A percentile compares a stretch with the other conserved stretches of the same genome.
phyloP scores from a whole-genome alignment of 2,888 invertebrate genomes.

The Sylvicola cinctus region DNA sequence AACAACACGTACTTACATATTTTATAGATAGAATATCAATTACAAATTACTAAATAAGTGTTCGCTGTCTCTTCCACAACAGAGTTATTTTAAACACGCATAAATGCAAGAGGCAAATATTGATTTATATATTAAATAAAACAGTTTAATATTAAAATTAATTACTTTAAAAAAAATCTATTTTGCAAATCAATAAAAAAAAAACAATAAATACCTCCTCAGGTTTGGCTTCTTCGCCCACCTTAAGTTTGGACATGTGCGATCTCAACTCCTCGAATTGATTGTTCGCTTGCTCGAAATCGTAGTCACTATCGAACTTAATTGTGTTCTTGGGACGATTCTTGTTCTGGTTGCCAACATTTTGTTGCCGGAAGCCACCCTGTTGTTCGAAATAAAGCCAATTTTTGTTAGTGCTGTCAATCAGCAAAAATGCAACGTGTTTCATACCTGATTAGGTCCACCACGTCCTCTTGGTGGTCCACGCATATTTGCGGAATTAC shows the following conservation, averaged over 20 bases:
- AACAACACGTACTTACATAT: no score
- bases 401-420: no score
- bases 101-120: no score
- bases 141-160: no score
- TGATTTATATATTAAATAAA: no score
- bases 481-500: conserved; percentile 20
- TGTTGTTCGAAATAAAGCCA: not conserved
- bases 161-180: conserved; percentile 3
- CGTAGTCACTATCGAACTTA: conserved; percentile 92
- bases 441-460: conserved; percentile 18
- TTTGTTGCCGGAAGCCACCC: conserved; percentile 21
- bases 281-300: conserved; percentile 96
- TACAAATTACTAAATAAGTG: no score
- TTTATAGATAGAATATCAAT: no score
- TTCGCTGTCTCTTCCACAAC: no score
- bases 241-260: conserved; percentile 68
- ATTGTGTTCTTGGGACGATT: conserved; percentile 41
- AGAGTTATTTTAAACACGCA: no score
- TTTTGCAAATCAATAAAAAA: not conserved
- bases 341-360: conserved; percentile 31
- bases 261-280: conserved; percentile 83
- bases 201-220: conserved; percentile 24
- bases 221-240: conserved; percentile 33
- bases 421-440: conserved; percentile 9
- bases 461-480: conserved; percentile 17